Percentiles rank a stretch among this genome's conserved stretches.
Conservation (phyloP, 2,888 invertebrate species). For the Tortricodes alternella region DNA sequence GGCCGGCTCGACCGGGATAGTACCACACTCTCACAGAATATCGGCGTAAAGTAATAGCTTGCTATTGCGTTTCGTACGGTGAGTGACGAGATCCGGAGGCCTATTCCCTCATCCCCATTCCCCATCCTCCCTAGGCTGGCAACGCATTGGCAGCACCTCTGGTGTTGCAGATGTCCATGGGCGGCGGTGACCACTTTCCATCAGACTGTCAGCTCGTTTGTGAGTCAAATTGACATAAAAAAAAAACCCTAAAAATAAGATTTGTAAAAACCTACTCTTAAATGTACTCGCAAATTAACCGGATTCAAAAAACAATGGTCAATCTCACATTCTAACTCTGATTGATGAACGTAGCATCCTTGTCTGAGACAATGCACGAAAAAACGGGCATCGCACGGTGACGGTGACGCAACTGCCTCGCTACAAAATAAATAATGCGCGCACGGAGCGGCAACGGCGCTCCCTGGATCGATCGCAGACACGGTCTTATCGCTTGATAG, state of each 20-base stretch:
- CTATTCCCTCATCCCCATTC: no score
- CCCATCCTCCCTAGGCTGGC: no score
- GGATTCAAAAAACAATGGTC: constrained; percentile 27
- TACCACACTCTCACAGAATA: no score
- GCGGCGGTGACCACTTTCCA: no score
- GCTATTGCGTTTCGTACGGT: no score
- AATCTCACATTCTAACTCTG: constrained; percentile 19
- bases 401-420: constrained; percentile 24
- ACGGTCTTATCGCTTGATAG: constrained; percentile 20
- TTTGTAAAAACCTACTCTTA: background rate
- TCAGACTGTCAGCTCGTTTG: no score
- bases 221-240: no score
- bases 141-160: no score
- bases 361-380: constrained; percentile 11
- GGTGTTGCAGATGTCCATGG: no score
- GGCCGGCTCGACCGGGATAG: no score
- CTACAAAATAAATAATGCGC: constrained; percentile 24
- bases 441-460: constrained; percentile 54
- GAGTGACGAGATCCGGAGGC: no score
- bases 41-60: no score
- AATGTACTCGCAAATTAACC: constrained; percentile 24
- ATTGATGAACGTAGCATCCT: constrained; percentile 24
- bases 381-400: constrained; percentile 18
- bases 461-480: constrained; percentile 40
- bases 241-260: background rate